Conservation (phyloP, 23 tunicate species). For the Styela plicata region DNA sequence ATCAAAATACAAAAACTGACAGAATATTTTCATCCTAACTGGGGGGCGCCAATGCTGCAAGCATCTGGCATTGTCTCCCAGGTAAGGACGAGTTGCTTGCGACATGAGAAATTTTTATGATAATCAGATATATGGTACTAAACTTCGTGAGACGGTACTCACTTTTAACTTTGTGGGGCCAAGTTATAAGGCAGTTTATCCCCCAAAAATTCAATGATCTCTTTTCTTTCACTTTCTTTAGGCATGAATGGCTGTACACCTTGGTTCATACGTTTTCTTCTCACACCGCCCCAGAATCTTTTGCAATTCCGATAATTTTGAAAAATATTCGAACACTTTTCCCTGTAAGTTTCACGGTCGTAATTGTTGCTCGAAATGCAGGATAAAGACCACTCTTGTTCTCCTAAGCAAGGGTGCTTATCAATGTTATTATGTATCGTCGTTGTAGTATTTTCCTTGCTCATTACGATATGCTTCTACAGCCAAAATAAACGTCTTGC, state of each 20-base stretch:
- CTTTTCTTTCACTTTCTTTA: slow-evolving; percentile 32
- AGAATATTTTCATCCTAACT: too few species aligned
- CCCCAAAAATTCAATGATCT: slow-evolving; percentile 52
- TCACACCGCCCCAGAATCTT: slow-evolving; percentile 58
- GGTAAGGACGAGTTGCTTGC: too few species aligned
- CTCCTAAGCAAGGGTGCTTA: slow-evolving; percentile 57
- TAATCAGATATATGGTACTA: too few species aligned
- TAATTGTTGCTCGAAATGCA: slow-evolving; percentile 31
- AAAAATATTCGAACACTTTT: slow-evolving; percentile 41
- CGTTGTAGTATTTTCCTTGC: slow-evolving; percentile 11
- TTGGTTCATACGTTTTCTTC: slow-evolving; percentile 27
- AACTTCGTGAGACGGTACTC: too few species aligned
- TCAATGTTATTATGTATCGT: slow-evolving; percentile 28
- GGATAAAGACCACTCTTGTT: slow-evolving; percentile 27
- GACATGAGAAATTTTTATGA: too few species aligned
- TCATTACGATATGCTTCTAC: slow-evolving; percentile 9
- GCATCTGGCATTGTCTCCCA: too few species aligned
- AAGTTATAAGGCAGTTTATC: slow-evolving; percentile 49
- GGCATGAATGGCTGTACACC: slow-evolving; percentile 53
- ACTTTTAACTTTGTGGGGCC: too few species aligned
- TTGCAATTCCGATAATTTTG: slow-evolving; percentile 53
- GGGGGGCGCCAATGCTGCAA: too few species aligned
- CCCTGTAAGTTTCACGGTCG: slow-evolving; percentile 40
- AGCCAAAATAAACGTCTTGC: background rate
- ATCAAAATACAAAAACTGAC: too few species aligned